These are phyloP conservation scores for Lophotis ruficrista DNA, from an alignment of 2,113 vertebrate species.

Conservation along the genomic window DNA sequence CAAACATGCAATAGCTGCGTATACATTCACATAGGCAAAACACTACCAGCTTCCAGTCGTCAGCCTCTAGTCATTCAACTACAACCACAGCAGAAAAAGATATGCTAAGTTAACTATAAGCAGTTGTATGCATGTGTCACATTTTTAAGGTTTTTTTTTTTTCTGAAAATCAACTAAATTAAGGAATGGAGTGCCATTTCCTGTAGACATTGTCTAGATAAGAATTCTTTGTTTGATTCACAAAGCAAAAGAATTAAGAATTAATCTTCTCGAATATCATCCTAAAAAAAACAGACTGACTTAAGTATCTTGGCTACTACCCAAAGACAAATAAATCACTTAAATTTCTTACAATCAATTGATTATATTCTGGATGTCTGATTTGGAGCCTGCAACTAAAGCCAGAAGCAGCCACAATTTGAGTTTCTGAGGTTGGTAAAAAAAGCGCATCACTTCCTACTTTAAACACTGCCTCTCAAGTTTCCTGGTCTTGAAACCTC, in stretches of 20 bases:
- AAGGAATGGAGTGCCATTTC: background rate
- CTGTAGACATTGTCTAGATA: background rate
- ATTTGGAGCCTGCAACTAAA: background rate
- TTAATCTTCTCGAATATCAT: background rate
- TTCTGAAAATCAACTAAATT: background rate
- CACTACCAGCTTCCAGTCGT: background rate
- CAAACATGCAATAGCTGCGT: rapidly evolving
- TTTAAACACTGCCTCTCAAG: background rate
- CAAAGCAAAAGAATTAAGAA: background rate
- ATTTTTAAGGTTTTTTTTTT: background rate
- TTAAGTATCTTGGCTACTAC: background rate
- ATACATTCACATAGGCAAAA: background rate
- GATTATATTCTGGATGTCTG: background rate
- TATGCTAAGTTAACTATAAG: background rate
- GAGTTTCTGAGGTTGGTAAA: background rate
- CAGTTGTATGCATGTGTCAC: background rate
- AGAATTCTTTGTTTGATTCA: background rate
- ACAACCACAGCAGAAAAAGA: background rate
- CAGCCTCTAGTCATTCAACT: background rate
- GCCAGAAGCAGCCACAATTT: background rate
- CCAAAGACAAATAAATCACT: background rate
- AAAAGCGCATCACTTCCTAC: background rate
- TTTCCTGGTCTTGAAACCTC: background rate
- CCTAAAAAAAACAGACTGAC: background rate
- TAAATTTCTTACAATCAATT: background rate